phyloP scores from a whole-genome alignment of 2,797 vertebrate genomes.

The Sebastes elongatus region DNA sequence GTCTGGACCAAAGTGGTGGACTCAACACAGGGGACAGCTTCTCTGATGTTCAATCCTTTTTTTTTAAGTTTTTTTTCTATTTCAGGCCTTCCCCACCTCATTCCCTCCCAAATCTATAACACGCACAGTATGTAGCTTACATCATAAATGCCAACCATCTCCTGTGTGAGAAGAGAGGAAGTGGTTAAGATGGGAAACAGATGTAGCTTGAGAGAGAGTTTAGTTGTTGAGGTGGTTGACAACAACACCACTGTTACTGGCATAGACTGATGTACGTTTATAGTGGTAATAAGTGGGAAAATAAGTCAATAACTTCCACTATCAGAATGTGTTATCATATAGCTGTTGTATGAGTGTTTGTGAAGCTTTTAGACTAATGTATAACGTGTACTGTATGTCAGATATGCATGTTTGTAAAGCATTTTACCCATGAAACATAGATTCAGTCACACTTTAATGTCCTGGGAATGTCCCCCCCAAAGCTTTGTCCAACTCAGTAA shows the following conservation, averaged over 20 bases:
- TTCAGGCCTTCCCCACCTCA: constrained; percentile 28
- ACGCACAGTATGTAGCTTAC: constrained; percentile 50
- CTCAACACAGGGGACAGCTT: constrained; percentile 33
- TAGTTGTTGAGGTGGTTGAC: constrained; percentile 44
- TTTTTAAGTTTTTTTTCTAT: constrained; percentile 19
- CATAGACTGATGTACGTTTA: background rate
- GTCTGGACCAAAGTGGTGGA: background rate
- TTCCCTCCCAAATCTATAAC: constrained; percentile 40
- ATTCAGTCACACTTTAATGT: background rate
- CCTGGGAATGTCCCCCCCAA: background rate
- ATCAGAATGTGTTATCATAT: background rate
- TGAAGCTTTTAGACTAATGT: background rate
- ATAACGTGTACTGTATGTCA: background rate
- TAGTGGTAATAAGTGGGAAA: background rate
- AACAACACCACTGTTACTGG: constrained; percentile 21
- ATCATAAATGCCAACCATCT: constrained; percentile 56
- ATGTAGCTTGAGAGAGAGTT: constrained; percentile 52
- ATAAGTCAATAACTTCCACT: background rate
- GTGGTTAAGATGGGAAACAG: constrained; percentile 73
- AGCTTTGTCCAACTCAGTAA: background rate
- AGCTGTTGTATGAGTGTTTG: background rate
- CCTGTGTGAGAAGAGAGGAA: constrained; percentile 63
- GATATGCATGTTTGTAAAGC: background rate
- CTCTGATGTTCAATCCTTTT: constrained; percentile 25
- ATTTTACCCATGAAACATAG: background rate